Percentiles rank a stretch among this genome's conserved stretches.
Conservation (phyloP, 2,888 invertebrate species). For the Rhagium mordax region DNA sequence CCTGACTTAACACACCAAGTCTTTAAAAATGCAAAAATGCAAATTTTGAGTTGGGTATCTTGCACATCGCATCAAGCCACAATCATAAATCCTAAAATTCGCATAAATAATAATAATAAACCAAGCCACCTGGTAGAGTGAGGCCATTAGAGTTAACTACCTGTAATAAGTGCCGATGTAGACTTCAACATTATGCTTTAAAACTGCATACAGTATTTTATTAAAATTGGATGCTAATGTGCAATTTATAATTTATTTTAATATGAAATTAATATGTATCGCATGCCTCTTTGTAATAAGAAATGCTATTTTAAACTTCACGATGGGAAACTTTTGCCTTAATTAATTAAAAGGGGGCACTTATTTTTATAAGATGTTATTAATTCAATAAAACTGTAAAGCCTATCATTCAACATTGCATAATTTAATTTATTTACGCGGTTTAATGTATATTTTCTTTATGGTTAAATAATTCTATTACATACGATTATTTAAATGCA, state of each 20-base stretch:
- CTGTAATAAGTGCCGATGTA: conserved; percentile 19
- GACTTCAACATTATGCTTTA: conserved; percentile 23
- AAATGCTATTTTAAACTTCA: conserved; percentile 50
- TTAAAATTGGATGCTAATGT: conserved; percentile 47
- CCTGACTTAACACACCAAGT: too few species aligned
- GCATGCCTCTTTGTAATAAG: conserved; percentile 55
- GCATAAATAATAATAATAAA: neutral
- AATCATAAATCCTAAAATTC: conserved; percentile 3
- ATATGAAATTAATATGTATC: conserved; percentile 53
- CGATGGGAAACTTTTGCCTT: conserved; percentile 33
- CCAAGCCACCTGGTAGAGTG: conserved; percentile 12
- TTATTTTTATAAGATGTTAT: conserved; percentile 39
- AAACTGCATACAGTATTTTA: conserved; percentile 32
- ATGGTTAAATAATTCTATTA: conserved; percentile 45
- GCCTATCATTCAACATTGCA: conserved; percentile 39
- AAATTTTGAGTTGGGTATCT: too few species aligned
- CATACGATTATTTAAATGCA: conserved; percentile 44
- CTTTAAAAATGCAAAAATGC: too few species aligned
- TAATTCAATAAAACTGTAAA: conserved; percentile 13
- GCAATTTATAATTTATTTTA: conserved; percentile 51
- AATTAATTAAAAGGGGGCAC: conserved; percentile 42
- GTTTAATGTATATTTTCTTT: conserved; percentile 46
- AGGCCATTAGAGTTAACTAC: conserved; percentile 9
- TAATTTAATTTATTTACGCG: conserved; percentile 36
- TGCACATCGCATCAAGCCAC: neutral